Evolutionary conservation across 2,797 vertebrate species (phyloP), one percentile per base, ranked within the genome.

Genomic region (Coreius guichenoti): DNA sequence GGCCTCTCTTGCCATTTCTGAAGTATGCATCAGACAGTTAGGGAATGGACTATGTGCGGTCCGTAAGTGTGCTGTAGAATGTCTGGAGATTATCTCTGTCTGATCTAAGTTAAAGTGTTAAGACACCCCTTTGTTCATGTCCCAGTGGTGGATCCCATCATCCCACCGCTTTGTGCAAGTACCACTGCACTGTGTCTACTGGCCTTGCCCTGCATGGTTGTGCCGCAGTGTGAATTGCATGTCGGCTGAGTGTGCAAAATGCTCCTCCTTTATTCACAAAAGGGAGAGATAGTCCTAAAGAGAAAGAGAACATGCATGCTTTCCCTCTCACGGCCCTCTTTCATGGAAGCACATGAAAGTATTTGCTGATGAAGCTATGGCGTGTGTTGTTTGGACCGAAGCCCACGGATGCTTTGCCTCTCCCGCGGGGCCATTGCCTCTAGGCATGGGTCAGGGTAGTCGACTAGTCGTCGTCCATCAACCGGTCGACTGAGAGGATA

Each of bases 241-340:
- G 92, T 89, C 84, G 58, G 78, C 86, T 79, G 82, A 88, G 58
- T 54, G 54, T 81, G 82, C 81, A 72, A 73, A 78, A 33, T 31
- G 45, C 31, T 63, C 45, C 84, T 83, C 83, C 84, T 84, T 89
- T 86, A 83, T 89, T 87, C 74, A 83, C 68, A 19, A 76, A 68
- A 43, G 61, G 43, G 58, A 79, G 8, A 19, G 75, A 65, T 61
- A 58, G 31, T 86, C 68, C 47, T 63, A 68, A 43, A 61, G 74
- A 39, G 39, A 54, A 81, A 36, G 56, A 51, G 49, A 56, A 29
- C 45, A 33, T 58, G 19, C 77, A 43, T 8, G 29, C 74, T 72
- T 54, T 23, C 11, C 3, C 36, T 16, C 29, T 77, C 26, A 82
- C n/a, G 1, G 13, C 65, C 39, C 65, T 58, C 49, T 82, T 70